Evolutionary conservation across 2,888 invertebrate species (phyloP).

Genomic region (Lamproptera curius): DNA sequence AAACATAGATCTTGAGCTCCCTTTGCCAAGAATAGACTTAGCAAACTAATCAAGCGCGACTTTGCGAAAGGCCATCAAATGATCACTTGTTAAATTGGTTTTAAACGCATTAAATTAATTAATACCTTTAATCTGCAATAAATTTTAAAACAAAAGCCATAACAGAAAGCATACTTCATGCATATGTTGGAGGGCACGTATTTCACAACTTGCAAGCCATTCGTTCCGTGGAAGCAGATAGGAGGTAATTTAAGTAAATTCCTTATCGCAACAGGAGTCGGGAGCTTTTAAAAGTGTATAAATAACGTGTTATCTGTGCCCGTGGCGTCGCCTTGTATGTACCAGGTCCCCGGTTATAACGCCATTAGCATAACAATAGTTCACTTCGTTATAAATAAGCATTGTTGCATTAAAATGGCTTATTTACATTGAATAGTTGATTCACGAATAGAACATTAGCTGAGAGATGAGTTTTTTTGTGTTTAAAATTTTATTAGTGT

Average conservation of each 20-base stretch:
- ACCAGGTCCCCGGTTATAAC: slow-evolving; percentile 7
- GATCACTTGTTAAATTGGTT: too few relatives aligned
- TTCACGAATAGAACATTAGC: neutral
- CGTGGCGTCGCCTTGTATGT: slow-evolving; percentile 31
- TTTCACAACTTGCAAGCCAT: too few relatives aligned
- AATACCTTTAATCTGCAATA: too few relatives aligned
- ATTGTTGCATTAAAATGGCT: neutral
- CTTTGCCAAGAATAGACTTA: too few relatives aligned
- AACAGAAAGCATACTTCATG: too few relatives aligned
- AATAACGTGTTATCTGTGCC: slow-evolving; percentile 45
- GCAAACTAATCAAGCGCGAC: too few relatives aligned
- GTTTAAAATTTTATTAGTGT: neutral
- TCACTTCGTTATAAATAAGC: slow-evolving; percentile 2
- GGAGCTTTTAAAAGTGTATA: slow-evolving; percentile 49
- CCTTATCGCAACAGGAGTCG: slow-evolving; percentile 50
- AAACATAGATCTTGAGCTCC: too few relatives aligned
- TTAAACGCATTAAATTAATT: too few relatives aligned
- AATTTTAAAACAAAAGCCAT: too few relatives aligned
- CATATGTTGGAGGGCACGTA: too few relatives aligned
- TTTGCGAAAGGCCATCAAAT: too few relatives aligned
- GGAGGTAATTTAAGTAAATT: slow-evolving; percentile 39
- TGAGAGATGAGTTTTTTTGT: neutral
- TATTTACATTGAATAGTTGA: neutral
- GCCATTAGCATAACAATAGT: slow-evolving; percentile 13
- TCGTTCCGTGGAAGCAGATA: slow-evolving; percentile 11